Base-by-base conservation (phyloP, 1,140 invertebrate species). In the Aethina tumida region DNA sequence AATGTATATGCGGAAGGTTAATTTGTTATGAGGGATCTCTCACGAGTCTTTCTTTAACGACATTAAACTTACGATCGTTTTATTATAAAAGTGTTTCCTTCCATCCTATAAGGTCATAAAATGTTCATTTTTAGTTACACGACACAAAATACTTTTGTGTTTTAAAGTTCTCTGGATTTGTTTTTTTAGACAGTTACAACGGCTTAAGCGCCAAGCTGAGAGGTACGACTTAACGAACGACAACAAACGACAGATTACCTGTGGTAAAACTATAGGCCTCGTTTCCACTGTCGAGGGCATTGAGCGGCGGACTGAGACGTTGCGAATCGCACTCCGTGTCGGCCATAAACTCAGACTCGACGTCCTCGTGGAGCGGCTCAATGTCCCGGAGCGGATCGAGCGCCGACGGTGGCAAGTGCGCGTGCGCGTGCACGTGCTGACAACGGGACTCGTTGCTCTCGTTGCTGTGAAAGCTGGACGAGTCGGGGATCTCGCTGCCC, bases 401-500 rank as follows among this genome's bases (percentile, higher is more conserved):
- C 16, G 34, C 39, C 15, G 41, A 27, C 9, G 29, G 32, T 8
- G 13, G 26, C 51, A 68, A 47, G 53, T 70, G 68, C 54, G 68
- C 66, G 57, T 45, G 34, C 15, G 25, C 8, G 55, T 68, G 63
- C 53, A 71, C 44, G 55, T 72, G 71, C 55, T 69, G 67, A 59
- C 67, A 68, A 43, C 70, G 73, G 15, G 80, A 80, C 62, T 83
- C 79, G 60, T 90, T 89, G 53, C 83, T 88, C 60, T 90, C 84
- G 55, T 88, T 85, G 64, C 84, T 89, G 60, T 87, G 84, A 57
- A 84, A 79, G 62, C 82, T 85, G 28, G 85, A 88, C 15, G 87
- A 90, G 65, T 94, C 89, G 19, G 81, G 82, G 35, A 91, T 80
- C 71, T 93, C 88, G 53, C 82, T 85, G 52, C 85, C 85, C 41